Percentiles rank a stretch among this genome's conserved stretches.
Conservation (phyloP, 2,113 vertebrate genomes). For the Trichechus manatus region DNA sequence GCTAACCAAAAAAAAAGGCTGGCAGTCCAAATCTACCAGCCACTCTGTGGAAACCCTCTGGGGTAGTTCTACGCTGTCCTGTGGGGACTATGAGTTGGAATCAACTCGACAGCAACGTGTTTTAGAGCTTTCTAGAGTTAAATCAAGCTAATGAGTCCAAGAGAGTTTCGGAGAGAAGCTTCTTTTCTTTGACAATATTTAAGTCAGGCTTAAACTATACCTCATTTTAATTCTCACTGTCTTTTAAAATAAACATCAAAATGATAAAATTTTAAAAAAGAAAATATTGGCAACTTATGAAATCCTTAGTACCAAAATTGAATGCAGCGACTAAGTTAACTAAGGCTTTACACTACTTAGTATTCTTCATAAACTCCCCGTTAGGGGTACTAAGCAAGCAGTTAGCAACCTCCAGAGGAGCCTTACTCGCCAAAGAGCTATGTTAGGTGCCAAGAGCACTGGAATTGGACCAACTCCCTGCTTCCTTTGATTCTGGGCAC, state of each 20-base stretch:
- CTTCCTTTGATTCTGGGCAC: background rate
- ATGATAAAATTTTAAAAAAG: background rate
- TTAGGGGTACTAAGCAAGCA: background rate
- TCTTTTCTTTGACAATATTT: conserved; percentile 12
- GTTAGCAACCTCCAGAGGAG: background rate
- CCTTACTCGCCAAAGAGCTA: background rate
- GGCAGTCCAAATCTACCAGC: too few relatives aligned
- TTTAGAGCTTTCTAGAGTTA: background rate
- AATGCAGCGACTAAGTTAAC: conserved; percentile 32
- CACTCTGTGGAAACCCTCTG: too few relatives aligned
- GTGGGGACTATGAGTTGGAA: too few relatives aligned
- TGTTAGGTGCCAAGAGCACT: conserved; percentile 22
- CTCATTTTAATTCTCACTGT: conserved; percentile 10
- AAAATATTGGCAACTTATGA: conserved; percentile 12
- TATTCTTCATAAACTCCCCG: conserved; percentile 22
- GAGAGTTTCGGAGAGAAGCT: background rate
- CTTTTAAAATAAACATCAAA: conserved; percentile 35
- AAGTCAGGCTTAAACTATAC: background rate
- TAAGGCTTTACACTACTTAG: background rate
- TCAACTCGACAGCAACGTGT: too few relatives aligned
- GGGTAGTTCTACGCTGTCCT: too few relatives aligned
- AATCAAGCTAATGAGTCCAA: conserved; percentile 1
- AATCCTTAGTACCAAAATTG: conserved; percentile 46
- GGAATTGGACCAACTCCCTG: background rate
- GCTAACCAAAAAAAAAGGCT: too few relatives aligned